Evolutionary conservation across 2,113 vertebrate species (phyloP).

Genomic region (Synodontis membranacea): DNA sequence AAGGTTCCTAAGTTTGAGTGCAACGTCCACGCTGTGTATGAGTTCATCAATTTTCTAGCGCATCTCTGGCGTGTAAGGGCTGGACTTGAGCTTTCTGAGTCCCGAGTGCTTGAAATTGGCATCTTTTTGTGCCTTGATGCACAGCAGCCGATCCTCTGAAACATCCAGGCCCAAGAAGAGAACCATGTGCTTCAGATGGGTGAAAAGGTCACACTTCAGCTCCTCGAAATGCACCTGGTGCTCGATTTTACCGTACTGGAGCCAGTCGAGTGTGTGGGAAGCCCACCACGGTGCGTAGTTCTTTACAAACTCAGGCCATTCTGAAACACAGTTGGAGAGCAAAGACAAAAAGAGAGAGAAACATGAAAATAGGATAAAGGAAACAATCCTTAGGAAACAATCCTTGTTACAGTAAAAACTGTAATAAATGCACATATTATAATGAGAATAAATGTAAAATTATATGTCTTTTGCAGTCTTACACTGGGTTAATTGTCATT

Average conservation of each 20-base stretch:
- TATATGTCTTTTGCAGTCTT: neutral
- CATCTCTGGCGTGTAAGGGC: slow-evolving; percentile 92
- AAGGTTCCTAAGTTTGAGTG: slow-evolving; percentile 82
- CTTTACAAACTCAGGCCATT: slow-evolving; percentile 95
- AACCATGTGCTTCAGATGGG: slow-evolving; percentile 87
- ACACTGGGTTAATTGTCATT: too few relatives aligned
- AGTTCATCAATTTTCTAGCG: slow-evolving; percentile 77
- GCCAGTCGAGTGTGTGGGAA: slow-evolving; percentile 93
- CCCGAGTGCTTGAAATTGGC: slow-evolving; percentile 97
- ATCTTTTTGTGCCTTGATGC: slow-evolving; percentile 93
- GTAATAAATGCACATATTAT: neutral
- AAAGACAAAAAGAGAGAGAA: slow-evolving; percentile 23
- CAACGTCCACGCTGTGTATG: slow-evolving; percentile 83
- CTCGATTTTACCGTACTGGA: slow-evolving; percentile 83
- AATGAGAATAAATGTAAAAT: neutral
- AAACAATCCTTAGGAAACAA: too few relatives aligned
- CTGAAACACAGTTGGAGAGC: slow-evolving; percentile 66
- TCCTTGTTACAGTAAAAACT: neutral
- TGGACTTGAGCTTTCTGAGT: slow-evolving; percentile 87
- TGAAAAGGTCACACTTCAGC: slow-evolving; percentile 86
- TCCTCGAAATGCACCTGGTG: slow-evolving; percentile 95
- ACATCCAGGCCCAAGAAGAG: slow-evolving; percentile 80
- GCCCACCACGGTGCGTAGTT: slow-evolving; percentile 98
- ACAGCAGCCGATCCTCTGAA: slow-evolving; percentile 88
- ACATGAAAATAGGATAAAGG: neutral